Percentiles rank a stretch among this genome's conserved stretches.
Conservation (phyloP, 2,113 vertebrate species). For the Ctenomys sociabilis region DNA sequence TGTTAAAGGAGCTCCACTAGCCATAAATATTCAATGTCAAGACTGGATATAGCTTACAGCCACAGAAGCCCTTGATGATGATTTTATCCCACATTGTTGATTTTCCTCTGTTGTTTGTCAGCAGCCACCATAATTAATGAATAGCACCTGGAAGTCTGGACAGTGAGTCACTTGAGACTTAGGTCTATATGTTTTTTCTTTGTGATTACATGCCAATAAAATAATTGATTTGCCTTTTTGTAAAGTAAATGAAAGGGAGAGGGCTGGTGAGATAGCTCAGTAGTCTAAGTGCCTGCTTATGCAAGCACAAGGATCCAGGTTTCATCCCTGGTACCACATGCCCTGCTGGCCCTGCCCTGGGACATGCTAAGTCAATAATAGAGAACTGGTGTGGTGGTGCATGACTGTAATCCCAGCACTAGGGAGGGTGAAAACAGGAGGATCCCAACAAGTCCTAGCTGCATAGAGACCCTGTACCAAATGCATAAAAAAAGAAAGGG, state of each 20-base stretch:
- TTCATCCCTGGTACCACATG: too few species aligned
- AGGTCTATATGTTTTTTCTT: conserved; percentile 82
- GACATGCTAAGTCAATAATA: too few species aligned
- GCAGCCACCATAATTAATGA: conserved; percentile 85
- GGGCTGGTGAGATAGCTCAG: too few species aligned
- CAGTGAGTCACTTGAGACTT: conserved; percentile 80
- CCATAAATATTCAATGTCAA: conserved; percentile 88
- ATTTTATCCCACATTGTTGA: conserved; percentile 84
- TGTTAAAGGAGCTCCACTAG: conserved; percentile 82
- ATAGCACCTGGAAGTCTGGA: conserved; percentile 77
- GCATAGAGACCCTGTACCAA: too few species aligned
- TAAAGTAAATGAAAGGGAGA: conserved; percentile 63
- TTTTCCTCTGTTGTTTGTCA: conserved; percentile 84
- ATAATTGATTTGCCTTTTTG: conserved; percentile 78
- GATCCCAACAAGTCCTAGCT: too few species aligned
- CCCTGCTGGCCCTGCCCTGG: too few species aligned
- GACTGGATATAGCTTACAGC: conserved; percentile 87
- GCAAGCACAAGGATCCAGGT: too few species aligned
- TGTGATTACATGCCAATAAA: conserved; percentile 83
- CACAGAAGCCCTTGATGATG: conserved; percentile 84
- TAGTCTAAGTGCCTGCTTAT: too few species aligned
- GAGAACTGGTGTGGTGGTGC: too few species aligned
- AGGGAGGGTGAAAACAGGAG: too few species aligned
- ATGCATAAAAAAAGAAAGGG: conserved; percentile 26
- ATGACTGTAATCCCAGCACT: too few species aligned